Base-by-base conservation (phyloP, 2,797 vertebrate genomes). In the Delichon dasypus region DNA sequence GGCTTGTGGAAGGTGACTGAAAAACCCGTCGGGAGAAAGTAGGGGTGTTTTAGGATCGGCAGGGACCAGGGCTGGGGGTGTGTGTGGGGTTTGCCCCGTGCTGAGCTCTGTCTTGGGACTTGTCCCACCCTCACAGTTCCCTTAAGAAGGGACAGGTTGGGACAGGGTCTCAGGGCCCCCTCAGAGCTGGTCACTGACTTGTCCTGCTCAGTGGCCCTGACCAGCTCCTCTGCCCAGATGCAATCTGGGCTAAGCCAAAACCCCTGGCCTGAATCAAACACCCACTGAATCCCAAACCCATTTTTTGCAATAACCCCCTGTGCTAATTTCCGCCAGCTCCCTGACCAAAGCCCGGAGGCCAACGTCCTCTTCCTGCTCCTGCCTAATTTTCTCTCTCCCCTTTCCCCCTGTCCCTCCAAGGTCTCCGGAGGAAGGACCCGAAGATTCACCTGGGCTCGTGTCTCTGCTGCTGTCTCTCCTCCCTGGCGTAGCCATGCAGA, bases 311-410 rank as follows among this genome's bases (percentile, higher is more conserved):
- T 88, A 94, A 89, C 68, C 66, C 72, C 44, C 4, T 21, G 85
- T 65, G 22, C 85, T 86, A 34, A 79, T 89, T 90, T 93, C 77
- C 64, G 9, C 70, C 11, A 9, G 23, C 32, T 94, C 51, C 65
- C 78, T 16, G 40, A 66, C n/a, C 83, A 83, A 95, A 94, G 53
- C 94, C 83, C 4, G 1, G 89, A 94, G 92, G 48, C 76, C 34
- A 34, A 92, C 57, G 54, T 78, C 79, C 50, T 90, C 88, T 66
- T 55, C 42, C 40, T 42, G 48, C 77, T 88, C 75, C 80, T 51
- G 75, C 91, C 92, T 97, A 90, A 97, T 85, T 60, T 67, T 93
- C 60, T 95, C 57, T 96, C 61, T 77, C 15, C 27, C 34, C 22
- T 53, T 74, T 45, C 12, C 20, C 27, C n/a, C 16, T 7, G 5